Evolutionary conservation across 2,797 vertebrate genomes (phyloP).

Genomic region (Pempheris klunzingeri): DNA sequence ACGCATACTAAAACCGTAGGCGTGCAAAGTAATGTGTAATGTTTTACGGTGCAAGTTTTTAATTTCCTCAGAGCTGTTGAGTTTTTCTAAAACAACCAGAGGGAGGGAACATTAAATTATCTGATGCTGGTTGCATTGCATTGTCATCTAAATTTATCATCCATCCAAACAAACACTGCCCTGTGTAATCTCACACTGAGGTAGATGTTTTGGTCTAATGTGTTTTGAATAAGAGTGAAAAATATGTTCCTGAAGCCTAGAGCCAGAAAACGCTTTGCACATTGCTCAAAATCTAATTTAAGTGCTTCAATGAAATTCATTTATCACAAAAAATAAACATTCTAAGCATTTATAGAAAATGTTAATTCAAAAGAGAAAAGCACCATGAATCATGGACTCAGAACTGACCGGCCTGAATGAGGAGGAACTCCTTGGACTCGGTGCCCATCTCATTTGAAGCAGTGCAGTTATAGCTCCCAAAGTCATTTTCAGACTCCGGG

Average conservation of each 20-base stretch:
- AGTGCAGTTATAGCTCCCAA: conserved; percentile 98
- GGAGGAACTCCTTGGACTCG: conserved; percentile 97
- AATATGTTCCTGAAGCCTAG: conserved; percentile 17
- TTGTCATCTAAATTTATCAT: conserved; percentile 50
- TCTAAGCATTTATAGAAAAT: background rate
- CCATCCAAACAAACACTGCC: conserved; percentile 42
- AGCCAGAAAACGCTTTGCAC: conserved; percentile 1
- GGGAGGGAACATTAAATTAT: conserved; percentile 39
- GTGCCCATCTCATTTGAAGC: conserved; percentile 96
- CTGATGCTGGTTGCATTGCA: conserved; percentile 12
- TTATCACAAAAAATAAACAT: background rate
- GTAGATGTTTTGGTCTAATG: conserved; percentile 33
- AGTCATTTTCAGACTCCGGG: conserved; percentile 96
- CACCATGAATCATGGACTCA: conserved; percentile 6
- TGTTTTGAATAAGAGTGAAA: conserved; percentile 37
- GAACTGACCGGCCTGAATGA: conserved; percentile 96
- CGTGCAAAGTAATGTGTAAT: background rate
- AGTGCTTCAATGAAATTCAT: conserved; percentile 9
- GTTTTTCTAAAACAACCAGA: conserved; percentile 37
- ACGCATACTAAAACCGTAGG: background rate
- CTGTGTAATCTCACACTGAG: conserved; percentile 24
- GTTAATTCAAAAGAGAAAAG: background rate
- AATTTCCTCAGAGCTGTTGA: conserved; percentile 22
- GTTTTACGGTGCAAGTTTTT: no score
- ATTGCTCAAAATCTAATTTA: background rate